These are phyloP conservation scores for Epinotia bilunana DNA, from an alignment of 2,888 invertebrate genomes.

Conservation along the genomic window DNA sequence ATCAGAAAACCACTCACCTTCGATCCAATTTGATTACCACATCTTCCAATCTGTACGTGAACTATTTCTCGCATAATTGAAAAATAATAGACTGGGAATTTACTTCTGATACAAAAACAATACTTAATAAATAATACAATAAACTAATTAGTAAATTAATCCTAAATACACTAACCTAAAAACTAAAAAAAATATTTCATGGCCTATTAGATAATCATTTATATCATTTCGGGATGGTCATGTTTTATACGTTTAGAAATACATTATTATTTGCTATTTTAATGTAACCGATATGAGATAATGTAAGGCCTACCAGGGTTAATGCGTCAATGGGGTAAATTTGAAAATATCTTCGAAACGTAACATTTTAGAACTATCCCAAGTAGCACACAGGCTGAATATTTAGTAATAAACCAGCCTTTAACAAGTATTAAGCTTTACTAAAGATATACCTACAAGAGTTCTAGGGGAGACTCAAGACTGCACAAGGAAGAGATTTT, in stretches of 20 bases:
- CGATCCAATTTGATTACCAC: conserved; percentile 88
- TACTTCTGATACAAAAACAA: conserved; percentile 52
- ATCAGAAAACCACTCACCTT: conserved; percentile 84
- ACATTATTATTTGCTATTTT: too few relatives aligned
- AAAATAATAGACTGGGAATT: conserved; percentile 53
- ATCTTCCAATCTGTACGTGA: conserved; percentile 87
- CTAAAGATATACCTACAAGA: too few relatives aligned
- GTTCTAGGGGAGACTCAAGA: too few relatives aligned
- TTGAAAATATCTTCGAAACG: too few relatives aligned
- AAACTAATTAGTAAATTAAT: not conserved
- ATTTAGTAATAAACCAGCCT: too few relatives aligned
- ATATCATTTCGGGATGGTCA: conserved; percentile 18
- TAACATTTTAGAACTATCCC: too few relatives aligned
- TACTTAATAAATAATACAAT: conserved; percentile 37
- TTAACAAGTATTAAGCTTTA: too few relatives aligned
- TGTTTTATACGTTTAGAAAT: not conserved
- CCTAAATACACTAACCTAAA: conserved; percentile 46
- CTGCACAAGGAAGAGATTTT: too few relatives aligned
- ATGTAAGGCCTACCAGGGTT: too few relatives aligned
- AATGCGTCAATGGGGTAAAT: too few relatives aligned
- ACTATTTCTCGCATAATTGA: conserved; percentile 91
- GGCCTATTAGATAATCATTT: conserved; percentile 5
- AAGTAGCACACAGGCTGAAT: too few relatives aligned
- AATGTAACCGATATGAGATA: too few relatives aligned
- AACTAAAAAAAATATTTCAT: conserved; percentile 52